phyloP scores from a whole-genome alignment of 2,113 vertebrate genomes.

The Dendrocopos noguchii region DNA sequence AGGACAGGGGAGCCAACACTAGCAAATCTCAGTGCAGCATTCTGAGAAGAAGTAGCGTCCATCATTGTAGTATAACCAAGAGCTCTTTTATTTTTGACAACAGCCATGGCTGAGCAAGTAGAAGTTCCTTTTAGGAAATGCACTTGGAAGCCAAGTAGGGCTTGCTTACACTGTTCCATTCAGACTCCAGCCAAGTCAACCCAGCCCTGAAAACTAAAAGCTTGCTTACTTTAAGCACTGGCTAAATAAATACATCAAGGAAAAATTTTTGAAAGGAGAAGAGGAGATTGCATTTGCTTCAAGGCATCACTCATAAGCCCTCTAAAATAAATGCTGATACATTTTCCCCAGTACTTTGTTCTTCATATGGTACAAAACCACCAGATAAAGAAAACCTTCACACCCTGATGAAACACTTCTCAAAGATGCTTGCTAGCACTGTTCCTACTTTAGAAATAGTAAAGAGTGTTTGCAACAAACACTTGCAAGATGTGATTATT shows the following conservation, averaged over 20 bases:
- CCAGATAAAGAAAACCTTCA: background rate
- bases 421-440: background rate
- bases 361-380: background rate
- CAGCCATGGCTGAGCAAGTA: background rate
- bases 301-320: background rate
- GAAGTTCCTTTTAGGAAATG: background rate
- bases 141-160: background rate
- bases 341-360: background rate
- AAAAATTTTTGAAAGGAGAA: background rate
- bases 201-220: background rate
- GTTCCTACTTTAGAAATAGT: background rate
- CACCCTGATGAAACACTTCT: background rate
- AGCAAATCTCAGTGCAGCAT: background rate
- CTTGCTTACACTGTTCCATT: background rate
- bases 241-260: background rate
- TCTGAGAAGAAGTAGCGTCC: background rate
- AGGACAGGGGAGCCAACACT: background rate
- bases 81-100: background rate
- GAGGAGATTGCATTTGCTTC: background rate
- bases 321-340: background rate
- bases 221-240: background rate
- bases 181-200: background rate
- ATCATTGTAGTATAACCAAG: background rate
- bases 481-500: rapidly evolving
- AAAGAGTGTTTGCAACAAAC: background rate